A percentile compares a stretch with the other conserved stretches of the same genome.
These are phyloP conservation scores for Ophion costatus DNA, from an alignment of 2,888 invertebrate genomes.

Conservation along the genomic window DNA sequence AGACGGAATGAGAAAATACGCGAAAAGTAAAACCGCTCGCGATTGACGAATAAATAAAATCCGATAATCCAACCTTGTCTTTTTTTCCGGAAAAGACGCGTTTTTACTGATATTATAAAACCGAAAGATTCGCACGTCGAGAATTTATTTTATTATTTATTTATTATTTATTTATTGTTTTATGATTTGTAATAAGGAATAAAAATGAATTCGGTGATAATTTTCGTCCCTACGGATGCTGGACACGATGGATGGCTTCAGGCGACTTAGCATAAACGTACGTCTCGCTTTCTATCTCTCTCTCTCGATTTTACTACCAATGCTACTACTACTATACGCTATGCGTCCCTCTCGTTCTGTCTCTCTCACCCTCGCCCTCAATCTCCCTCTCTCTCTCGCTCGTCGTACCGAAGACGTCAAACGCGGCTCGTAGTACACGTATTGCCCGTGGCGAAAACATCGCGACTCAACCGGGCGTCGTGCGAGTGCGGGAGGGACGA, in stretches of 20 bases:
- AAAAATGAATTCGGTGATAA: conserved; percentile 65
- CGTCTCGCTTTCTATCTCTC: conserved; percentile 41
- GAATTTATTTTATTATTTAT: too few species aligned
- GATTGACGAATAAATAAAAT: too few species aligned
- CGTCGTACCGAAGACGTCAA: conserved; percentile 58
- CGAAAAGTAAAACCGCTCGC: too few species aligned
- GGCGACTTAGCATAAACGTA: conserved; percentile 75
- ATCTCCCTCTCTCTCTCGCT: conserved; percentile 10
- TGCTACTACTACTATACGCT: conserved; percentile 58
- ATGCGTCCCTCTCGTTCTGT: conserved; percentile 34
- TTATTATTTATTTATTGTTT: too few species aligned
- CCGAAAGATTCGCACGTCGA: too few species aligned
- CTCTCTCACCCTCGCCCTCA: conserved; percentile 19
- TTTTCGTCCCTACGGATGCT: conserved; percentile 60
- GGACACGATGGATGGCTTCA: conserved; percentile 69
- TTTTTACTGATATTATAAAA: conserved; percentile 74
- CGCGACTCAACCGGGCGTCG: conserved; percentile 52
- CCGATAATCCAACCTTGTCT: too few species aligned
- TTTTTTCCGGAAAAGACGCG: conserved; percentile 52
- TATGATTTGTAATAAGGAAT: conserved; percentile 66
- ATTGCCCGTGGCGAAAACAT: conserved; percentile 67
- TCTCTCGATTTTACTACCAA: conserved; percentile 58
- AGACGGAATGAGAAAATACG: too few species aligned
- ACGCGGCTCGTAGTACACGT: conserved; percentile 53
- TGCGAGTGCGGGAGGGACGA: background rate